These are phyloP conservation scores for Spicauda simplicius DNA, from an alignment of 2,888 invertebrate species.

Conservation along the genomic window DNA sequence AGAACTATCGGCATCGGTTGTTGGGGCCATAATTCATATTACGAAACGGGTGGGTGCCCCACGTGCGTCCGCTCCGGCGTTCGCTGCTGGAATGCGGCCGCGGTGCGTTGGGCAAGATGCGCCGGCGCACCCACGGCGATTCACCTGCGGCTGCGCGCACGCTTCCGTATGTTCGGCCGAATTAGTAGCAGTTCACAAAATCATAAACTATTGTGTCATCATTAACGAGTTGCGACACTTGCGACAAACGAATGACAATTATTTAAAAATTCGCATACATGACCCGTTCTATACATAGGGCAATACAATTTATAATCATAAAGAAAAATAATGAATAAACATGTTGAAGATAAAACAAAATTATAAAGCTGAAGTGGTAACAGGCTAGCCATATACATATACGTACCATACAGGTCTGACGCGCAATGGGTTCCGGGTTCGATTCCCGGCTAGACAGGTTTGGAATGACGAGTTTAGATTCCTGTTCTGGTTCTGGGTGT, in stretches of 20 bases:
- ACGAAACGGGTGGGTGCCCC: constrained; percentile 14
- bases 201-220: constrained; percentile 6
- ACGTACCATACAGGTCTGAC: too few relatives aligned
- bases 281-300: too few relatives aligned
- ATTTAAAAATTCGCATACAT: neutral
- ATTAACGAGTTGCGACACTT: neutral
- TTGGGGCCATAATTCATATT: constrained; percentile 6
- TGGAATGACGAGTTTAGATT: too few relatives aligned
- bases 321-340: too few relatives aligned
- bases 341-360: too few relatives aligned
- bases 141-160: constrained; percentile 55
- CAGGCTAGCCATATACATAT: too few relatives aligned
- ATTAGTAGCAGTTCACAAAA: constrained; percentile 39
- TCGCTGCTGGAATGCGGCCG: constrained; percentile 48
- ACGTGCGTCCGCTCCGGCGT: constrained; percentile 53
- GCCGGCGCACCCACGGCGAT: constrained; percentile 61
- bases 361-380: too few relatives aligned
- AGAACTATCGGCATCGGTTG: constrained; percentile 1
- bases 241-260: neutral
- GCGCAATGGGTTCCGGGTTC: too few relatives aligned
- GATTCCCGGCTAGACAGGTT: too few relatives aligned
- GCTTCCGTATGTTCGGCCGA: constrained; percentile 59
- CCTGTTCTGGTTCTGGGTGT: too few relatives aligned
- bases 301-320: too few relatives aligned
- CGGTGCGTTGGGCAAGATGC: constrained; percentile 70